These are phyloP conservation scores for Parochlus steinenii DNA, from an alignment of 2,888 invertebrate genomes.

Conservation along the genomic window DNA sequence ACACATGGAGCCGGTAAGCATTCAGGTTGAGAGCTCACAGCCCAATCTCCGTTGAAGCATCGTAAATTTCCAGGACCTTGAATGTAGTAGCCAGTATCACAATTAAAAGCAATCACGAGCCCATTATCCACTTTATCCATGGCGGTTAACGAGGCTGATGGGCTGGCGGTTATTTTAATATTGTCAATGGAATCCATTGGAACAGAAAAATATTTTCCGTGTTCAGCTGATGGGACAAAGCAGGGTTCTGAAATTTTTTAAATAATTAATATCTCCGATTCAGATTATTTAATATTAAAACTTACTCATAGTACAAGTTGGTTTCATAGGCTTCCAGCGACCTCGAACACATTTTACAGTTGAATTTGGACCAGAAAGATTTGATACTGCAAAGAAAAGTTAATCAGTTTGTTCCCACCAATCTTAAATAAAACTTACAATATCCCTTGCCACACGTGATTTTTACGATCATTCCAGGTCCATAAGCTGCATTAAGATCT, in stretches of 20 bases:
- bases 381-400: no score
- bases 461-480: constrained; percentile 58
- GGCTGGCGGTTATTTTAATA: no score
- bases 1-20: constrained; percentile 45
- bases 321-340: constrained; percentile 68
- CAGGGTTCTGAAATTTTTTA: constrained; percentile 42
- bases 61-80: constrained; percentile 55
- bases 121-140: constrained; percentile 43
- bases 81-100: constrained; percentile 45
- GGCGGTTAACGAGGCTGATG: constrained; percentile 26
- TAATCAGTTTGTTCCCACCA: no score
- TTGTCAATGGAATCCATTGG: no score
- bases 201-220: constrained; percentile 43
- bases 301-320: constrained; percentile 64
- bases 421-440: no score
- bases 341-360: constrained; percentile 71
- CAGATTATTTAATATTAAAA: constrained; percentile 16
- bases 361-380: constrained; percentile 50
- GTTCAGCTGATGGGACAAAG: constrained; percentile 47
- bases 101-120: constrained; percentile 58
- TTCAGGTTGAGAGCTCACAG: constrained; percentile 54
- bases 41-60: constrained; percentile 73
- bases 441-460: constrained; percentile 65
- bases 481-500: constrained; percentile 52
- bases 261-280: constrained; percentile 12